These are phyloP conservation scores for Eubasilissa splendida DNA, from an alignment of 2,888 invertebrate species.

Conservation along the genomic window DNA sequence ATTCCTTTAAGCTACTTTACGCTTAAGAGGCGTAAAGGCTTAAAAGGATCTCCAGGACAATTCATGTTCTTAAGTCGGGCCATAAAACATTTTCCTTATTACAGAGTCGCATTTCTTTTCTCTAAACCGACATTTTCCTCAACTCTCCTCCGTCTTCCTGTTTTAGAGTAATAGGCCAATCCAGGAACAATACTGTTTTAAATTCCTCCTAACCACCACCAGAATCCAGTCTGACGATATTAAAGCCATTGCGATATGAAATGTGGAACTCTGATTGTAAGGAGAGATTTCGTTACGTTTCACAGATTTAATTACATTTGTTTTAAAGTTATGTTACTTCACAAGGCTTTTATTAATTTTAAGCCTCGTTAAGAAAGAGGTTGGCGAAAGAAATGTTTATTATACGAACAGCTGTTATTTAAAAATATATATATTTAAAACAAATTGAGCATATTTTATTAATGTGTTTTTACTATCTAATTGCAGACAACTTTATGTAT, in stretches of 20 bases:
- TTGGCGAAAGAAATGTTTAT: too few species aligned
- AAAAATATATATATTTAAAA: too few species aligned
- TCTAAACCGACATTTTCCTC: conserved; percentile 32
- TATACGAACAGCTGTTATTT: too few species aligned
- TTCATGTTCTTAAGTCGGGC: conserved; percentile 18
- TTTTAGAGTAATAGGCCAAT: conserved; percentile 21
- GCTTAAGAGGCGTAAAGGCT: conserved; percentile 12
- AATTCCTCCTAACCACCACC: background rate
- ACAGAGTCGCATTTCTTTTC: conserved; percentile 22
- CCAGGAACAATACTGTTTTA: conserved; percentile 29
- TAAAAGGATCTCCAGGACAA: conserved; percentile 5
- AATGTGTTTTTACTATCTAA: too few species aligned
- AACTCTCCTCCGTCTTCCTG: conserved; percentile 5
- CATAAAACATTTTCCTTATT: conserved; percentile 38
- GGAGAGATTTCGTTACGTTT: conserved; percentile 7
- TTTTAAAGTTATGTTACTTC: too few species aligned
- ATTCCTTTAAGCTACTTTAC: conserved; percentile 27
- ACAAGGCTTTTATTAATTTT: too few species aligned
- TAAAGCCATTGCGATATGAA: conserved; percentile 22
- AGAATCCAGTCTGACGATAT: conserved; percentile 1
- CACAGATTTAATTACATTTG: background rate
- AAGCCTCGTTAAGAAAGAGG: too few species aligned
- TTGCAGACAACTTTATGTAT: too few species aligned
- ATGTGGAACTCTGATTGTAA: conserved; percentile 7
- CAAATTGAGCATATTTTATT: too few species aligned